These are phyloP conservation scores for Boulengeromyrus knoepffleri DNA, from an alignment of 2,113 vertebrate genomes.

Conservation along the genomic window DNA sequence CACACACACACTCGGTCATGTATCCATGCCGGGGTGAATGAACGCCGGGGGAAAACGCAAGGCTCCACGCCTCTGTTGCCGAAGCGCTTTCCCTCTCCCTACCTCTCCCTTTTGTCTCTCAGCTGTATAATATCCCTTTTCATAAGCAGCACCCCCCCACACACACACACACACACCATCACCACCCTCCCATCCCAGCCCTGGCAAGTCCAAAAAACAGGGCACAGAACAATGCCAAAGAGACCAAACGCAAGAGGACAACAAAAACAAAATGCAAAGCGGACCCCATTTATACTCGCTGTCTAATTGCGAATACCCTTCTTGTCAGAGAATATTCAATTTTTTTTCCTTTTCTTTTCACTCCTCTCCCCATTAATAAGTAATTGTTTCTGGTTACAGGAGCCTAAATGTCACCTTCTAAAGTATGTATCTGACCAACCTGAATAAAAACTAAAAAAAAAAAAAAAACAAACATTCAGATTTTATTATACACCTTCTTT, in stretches of 20 bases:
- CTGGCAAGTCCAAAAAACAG: constrained; percentile 28
- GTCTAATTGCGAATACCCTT: constrained; percentile 14
- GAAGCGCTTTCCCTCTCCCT: constrained; percentile 34
- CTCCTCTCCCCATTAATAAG: constrained; percentile 6
- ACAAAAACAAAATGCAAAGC: constrained; percentile 20
- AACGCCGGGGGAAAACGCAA: constrained; percentile 53
- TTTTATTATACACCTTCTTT: neutral
- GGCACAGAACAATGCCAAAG: constrained; percentile 29
- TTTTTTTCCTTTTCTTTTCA: neutral
- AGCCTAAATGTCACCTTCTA: constrained; percentile 11
- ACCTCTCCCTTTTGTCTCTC: constrained; percentile 43
- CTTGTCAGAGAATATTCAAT: constrained; percentile 10
- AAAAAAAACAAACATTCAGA: neutral
- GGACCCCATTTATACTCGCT: constrained; percentile 10
- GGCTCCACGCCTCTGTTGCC: constrained; percentile 51
- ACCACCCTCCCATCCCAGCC: constrained; percentile 26
- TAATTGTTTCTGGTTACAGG: constrained; percentile 10
- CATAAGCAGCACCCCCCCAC: constrained; percentile 27
- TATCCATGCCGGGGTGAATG: constrained; percentile 62
- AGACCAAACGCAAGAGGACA: constrained; percentile 11
- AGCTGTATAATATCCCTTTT: constrained; percentile 50
- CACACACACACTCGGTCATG: neutral
- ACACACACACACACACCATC: neutral
- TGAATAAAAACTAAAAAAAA: neutral
- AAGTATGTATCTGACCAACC: neutral